Evolutionary conservation across 2,888 invertebrate genomes (phyloP).

Genomic region (Phortica magna): DNA sequence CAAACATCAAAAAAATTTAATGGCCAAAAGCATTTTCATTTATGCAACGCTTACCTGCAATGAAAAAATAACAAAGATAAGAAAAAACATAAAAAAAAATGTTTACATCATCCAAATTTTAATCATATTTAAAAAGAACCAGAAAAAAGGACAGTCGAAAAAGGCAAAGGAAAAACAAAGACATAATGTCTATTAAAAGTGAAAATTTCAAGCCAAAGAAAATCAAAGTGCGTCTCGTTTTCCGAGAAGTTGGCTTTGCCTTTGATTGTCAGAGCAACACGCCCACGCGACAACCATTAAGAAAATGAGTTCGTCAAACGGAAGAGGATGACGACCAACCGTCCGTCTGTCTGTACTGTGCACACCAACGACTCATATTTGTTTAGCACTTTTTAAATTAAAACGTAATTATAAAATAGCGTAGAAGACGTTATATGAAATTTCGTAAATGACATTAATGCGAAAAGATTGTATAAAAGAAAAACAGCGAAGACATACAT

Average conservation of each 20-base stretch:
- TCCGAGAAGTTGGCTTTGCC: background rate
- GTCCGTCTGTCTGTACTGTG: too few relatives aligned
- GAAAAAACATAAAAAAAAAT: slow-evolving; percentile 40
- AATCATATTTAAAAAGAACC: slow-evolving; percentile 34
- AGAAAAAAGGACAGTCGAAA: background rate
- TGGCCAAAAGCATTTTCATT: background rate
- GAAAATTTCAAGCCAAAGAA: slow-evolving; percentile 1
- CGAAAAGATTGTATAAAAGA: slow-evolving; percentile 43
- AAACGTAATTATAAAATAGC: slow-evolving; percentile 52
- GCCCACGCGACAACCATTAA: slow-evolving; percentile 20
- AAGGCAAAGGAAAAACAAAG: slow-evolving; percentile 32
- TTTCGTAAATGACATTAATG: slow-evolving; percentile 39
- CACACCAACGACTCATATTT: background rate
- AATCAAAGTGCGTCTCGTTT: background rate
- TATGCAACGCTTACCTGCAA: slow-evolving; percentile 56
- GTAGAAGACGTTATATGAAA: slow-evolving; percentile 26
- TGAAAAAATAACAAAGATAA: slow-evolving; percentile 47
- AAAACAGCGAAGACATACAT: slow-evolving; percentile 14
- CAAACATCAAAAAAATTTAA: background rate
- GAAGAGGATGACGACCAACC: too few relatives aligned
- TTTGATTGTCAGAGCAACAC: background rate
- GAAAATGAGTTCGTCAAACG: background rate
- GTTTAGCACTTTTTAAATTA: slow-evolving; percentile 46
- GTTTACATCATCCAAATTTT: slow-evolving; percentile 43
- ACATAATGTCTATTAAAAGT: slow-evolving; percentile 26